Conservation (phyloP, 2,797 vertebrate genomes). For the Tadarida brasiliensis region DNA sequence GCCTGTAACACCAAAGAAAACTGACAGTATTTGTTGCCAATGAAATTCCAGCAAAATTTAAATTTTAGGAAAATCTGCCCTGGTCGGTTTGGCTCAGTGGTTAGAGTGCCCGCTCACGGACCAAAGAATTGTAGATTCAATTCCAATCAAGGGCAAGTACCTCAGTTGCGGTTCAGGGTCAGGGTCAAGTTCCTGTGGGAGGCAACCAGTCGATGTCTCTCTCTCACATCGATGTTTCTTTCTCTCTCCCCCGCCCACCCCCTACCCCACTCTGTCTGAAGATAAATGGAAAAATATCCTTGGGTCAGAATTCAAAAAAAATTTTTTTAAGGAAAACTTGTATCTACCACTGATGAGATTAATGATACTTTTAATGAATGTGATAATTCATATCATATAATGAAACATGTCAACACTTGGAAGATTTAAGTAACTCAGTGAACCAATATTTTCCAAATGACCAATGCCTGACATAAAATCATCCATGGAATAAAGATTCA, state of each 20-base stretch:
- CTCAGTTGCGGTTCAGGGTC: too few relatives aligned
- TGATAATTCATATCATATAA: background rate
- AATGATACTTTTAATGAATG: background rate
- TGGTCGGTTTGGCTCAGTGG: too few relatives aligned
- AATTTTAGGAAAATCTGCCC: background rate
- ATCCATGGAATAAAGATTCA: slow-evolving; percentile 6
- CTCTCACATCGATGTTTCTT: too few relatives aligned
- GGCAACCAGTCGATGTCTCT: too few relatives aligned
- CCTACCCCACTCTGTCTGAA: too few relatives aligned
- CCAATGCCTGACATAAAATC: background rate
- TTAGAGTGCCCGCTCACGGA: too few relatives aligned
- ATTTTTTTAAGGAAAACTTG: background rate
- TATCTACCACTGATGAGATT: background rate
- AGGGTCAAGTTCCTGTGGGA: too few relatives aligned
- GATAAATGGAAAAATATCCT: too few relatives aligned
- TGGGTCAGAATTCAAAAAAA: too few relatives aligned
- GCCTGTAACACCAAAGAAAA: background rate
- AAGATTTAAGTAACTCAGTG: slow-evolving; percentile 8
- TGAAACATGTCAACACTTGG: background rate
- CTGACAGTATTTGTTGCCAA: background rate
- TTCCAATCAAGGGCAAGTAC: too few relatives aligned
- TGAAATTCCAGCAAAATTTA: slow-evolving; percentile 31
- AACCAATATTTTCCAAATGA: slow-evolving; percentile 17
- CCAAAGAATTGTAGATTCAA: too few relatives aligned
- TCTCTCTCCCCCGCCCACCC: too few relatives aligned